phyloP scores from a whole-genome alignment of 1,140 invertebrate species.

The Eupristina koningsbergeri region DNA sequence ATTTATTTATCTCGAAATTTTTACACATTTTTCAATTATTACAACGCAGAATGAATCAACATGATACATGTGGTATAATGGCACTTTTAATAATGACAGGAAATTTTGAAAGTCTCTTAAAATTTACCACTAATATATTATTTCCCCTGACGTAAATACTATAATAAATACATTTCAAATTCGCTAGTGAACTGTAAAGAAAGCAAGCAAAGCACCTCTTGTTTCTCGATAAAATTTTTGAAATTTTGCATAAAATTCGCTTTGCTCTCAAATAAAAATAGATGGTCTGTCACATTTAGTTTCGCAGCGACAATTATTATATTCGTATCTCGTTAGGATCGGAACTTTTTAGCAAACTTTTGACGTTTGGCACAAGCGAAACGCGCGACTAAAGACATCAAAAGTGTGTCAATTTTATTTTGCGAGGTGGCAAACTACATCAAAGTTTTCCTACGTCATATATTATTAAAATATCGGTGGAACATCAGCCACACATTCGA shows the following conservation, averaged over 20 bases:
- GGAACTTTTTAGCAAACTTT: background rate
- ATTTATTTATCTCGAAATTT: background rate
- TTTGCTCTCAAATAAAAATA: too few relatives aligned
- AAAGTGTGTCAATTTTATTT: background rate
- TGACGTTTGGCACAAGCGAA: background rate
- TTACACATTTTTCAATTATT: conserved; percentile 6
- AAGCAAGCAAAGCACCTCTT: background rate
- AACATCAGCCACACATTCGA: too few relatives aligned
- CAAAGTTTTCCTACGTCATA: too few relatives aligned
- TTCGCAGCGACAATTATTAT: background rate
- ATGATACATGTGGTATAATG: background rate
- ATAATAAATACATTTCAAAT: background rate
- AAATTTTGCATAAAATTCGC: background rate
- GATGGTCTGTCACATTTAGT: too few relatives aligned
- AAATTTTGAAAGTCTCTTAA: background rate
- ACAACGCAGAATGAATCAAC: background rate
- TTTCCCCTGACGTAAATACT: background rate
- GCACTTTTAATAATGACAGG: background rate
- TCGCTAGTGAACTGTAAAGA: background rate
- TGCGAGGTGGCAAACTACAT: too few relatives aligned
- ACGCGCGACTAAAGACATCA: too few relatives aligned
- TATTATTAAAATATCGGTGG: too few relatives aligned
- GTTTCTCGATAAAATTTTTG: background rate
- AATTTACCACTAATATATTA: background rate
- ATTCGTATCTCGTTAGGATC: background rate